Base-by-base conservation (phyloP, 2,113 vertebrate genomes). In the Hypanus sabinus region DNA sequence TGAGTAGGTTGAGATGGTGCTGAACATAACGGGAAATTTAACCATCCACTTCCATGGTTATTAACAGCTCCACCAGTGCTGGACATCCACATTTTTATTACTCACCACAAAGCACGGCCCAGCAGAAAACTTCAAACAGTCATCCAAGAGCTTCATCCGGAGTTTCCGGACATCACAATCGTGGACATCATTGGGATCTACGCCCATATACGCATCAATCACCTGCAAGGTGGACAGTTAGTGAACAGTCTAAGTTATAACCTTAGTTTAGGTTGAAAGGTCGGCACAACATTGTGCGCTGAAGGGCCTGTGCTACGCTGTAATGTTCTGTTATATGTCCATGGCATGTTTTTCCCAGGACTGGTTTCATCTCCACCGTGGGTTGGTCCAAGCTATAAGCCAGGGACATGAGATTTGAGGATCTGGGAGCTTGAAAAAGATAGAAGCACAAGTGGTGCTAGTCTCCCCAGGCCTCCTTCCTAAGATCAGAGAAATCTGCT, bases 71-170 rank as follows among this genome's bases (percentile, higher is more conserved):
- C 9, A 65, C 11, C 22, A 30, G 22, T 88, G 24, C n/a, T 57
- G 6, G 27, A 7, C 57, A 10, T 87, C 55, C 27, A 87, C 2
- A 27, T 70, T 92, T 16, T 36, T 7, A 80, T 94, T 38, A 95
- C 94, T 96, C 95, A 98, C 97, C 97, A 97, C 96, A 95, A 97
- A 95, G 95, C 96, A 97, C 2, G 96, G 97, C 18, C 97, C 97
- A 4, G 94, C 94, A 0, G 97, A 97, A 62, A 92, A 96, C 71
- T 95, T 88, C 93, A 96, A 95, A 95, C 97, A 97, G 85, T 96
- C 95, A 92, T 96, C 94, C 80, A 98, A 95, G 71, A 97, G 94
- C 80, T 95, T 95, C 94, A 95, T 94, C 92, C 97, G 96, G 88
- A 93, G 95, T 94, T 94, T 80, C 93, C 96, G 96, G n/a, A 94